Evolutionary conservation across 2,888 invertebrate species (phyloP).

Genomic region (Thalpophila matura): DNA sequence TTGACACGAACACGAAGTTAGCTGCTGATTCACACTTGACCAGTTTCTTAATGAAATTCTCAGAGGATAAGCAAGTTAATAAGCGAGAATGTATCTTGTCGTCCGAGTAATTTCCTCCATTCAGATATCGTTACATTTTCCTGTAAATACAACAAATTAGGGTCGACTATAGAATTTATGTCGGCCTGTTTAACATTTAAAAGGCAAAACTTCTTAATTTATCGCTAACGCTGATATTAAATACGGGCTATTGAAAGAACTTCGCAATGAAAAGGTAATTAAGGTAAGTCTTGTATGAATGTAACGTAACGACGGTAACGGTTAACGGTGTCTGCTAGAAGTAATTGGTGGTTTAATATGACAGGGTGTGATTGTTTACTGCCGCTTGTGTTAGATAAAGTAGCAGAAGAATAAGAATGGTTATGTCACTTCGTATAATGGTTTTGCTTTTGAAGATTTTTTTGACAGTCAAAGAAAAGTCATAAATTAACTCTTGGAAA

Average conservation of each 20-base stretch:
- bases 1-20: conserved; percentile 15
- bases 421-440: neutral
- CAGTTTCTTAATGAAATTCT: conserved; percentile 28
- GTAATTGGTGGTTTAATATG: conserved; percentile 25
- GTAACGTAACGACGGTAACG: conserved; percentile 15
- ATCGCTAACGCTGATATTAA: conserved; percentile 34
- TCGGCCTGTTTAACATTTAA: conserved; percentile 23
- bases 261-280: conserved; percentile 47
- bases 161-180: conserved; percentile 18
- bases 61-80: conserved; percentile 25
- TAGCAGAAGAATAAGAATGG: neutral
- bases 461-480: neutral
- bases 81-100: conserved; percentile 23
- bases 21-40: conserved; percentile 27
- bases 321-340: conserved; percentile 30
- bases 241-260: conserved; percentile 40
- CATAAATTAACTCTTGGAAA: neutral
- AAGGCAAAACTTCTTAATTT: conserved; percentile 41
- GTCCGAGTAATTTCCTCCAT: conserved; percentile 13
- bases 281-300: conserved; percentile 40
- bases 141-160: conserved; percentile 37
- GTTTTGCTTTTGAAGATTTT: neutral
- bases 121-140: conserved; percentile 26
- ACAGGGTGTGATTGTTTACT: conserved; percentile 26
- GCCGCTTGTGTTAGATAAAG: conserved; percentile 12